phyloP scores from a whole-genome alignment of 2,888 invertebrate genomes.

The Melinopterus prodromus region DNA sequence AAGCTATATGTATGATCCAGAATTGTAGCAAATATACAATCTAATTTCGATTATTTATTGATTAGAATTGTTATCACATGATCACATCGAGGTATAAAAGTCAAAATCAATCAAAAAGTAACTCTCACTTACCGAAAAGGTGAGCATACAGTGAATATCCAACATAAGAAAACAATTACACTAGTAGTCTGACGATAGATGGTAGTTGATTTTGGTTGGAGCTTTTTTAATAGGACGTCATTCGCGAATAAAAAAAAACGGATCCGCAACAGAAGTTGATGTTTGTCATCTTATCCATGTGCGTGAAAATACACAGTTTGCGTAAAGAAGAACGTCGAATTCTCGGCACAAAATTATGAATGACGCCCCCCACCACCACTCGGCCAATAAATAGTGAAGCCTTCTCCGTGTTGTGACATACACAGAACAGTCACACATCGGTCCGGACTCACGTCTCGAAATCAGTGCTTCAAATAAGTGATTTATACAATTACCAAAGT shows the following conservation, averaged over 20 bases:
- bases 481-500: not conserved
- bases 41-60: too few relatives aligned
- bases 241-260: not conserved
- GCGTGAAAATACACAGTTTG: not conserved
- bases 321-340: not conserved
- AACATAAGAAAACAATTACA: too few relatives aligned
- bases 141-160: too few relatives aligned
- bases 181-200: too few relatives aligned
- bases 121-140: too few relatives aligned
- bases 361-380: not conserved
- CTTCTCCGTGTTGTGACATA: not conserved
- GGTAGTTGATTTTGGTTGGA: too few relatives aligned
- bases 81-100: too few relatives aligned
- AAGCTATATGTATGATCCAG: too few relatives aligned
- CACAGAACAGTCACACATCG: not conserved
- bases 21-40: too few relatives aligned
- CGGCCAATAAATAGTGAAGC: not conserved
- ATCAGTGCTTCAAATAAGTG: not conserved
- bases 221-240: not conserved
- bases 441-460: conserved; percentile 8
- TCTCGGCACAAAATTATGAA: not conserved
- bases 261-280: not conserved
- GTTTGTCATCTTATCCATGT: not conserved
- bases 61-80: too few relatives aligned
- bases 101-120: too few relatives aligned